A percentile compares a stretch with the other conserved stretches of the same genome.
phyloP scores from a whole-genome alignment of 2,113 vertebrate genomes.

The Mormyrus lacerda region DNA sequence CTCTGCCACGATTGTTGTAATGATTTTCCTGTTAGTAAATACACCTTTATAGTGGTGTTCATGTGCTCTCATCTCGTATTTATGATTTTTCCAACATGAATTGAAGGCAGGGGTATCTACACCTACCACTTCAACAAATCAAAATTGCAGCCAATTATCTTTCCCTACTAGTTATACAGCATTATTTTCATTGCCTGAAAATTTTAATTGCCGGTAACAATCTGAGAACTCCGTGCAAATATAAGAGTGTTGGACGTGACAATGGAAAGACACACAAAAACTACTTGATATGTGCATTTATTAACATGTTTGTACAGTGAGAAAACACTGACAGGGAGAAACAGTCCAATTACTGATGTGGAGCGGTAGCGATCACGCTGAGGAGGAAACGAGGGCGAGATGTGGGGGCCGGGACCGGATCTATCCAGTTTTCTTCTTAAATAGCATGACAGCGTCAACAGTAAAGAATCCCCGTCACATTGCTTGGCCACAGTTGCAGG shows the following conservation, averaged over 20 bases:
- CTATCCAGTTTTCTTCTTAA: not conserved
- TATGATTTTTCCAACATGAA: too few relatives aligned
- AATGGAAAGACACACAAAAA: not conserved
- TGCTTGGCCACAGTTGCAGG: not conserved
- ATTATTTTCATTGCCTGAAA: not conserved
- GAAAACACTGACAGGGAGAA: not conserved
- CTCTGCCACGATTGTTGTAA: too few relatives aligned
- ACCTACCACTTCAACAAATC: not conserved
- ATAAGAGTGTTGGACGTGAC: not conserved
- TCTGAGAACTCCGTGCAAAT: not conserved
- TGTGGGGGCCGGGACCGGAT: not conserved
- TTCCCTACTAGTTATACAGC: not conserved
- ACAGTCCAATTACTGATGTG: not conserved
- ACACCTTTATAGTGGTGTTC: too few relatives aligned
- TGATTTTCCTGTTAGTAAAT: too few relatives aligned
- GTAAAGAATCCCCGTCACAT: not conserved
- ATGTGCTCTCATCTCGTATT: too few relatives aligned
- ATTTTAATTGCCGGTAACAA: not conserved
- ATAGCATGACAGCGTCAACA: not conserved
- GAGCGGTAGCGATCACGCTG: too few relatives aligned
- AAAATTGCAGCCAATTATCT: not conserved
- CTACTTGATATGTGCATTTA: slow-evolving; percentile 14
- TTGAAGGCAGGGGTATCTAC: not conserved
- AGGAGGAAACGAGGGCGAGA: not conserved
- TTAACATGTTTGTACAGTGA: slow-evolving; percentile 7